Evolutionary conservation across 2,888 invertebrate genomes (phyloP), one percentile per base, ranked within the genome.

Genomic region (Campopleginae sp.): DNA sequence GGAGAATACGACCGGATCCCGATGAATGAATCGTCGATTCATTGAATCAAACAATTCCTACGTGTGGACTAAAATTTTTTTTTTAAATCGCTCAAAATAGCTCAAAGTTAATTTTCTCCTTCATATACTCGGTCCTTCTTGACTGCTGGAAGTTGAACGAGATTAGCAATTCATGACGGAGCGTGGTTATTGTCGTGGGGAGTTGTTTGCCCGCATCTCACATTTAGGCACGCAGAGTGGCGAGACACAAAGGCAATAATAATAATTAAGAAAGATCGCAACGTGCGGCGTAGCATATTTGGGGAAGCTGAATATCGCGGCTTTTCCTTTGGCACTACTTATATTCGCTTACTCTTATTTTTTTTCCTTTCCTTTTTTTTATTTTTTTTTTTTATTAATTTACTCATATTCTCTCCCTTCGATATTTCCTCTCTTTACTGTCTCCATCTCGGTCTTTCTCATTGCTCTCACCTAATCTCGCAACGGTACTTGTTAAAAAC

Each of bases 231-330:
- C n/a, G n/a, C 81, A 86, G 46, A 87, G 83, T 87, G 89, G 90
- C 91, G 91, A 89, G 90, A 92, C 91, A 91, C 89, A 88, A 90
- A 89, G 91, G 92, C 91, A 93, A 93, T 93, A 93, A 93, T 92
- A 92, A 93, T 93, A 93, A 93, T 93, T 93, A 93, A 93, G 93
- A 92, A 93, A 92, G 91, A 93, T 93, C 91, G 92, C 92, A 92
- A 93, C 91, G 83, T 88, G n/a, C n/a, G 88, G 84, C 51, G 38
- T 71, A 86, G 91, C 91, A 92, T 91, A 93, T 92, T 93, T 76
- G 80, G 81, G 79, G 81, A 68, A 68, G 80, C 65, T 79, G 66
- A 14, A 68, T 80, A 76, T 44, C 44, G 75, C 66, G 71, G 71
- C 77, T 77, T 75, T 78, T 84, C 84, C 74, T 74, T 80, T 80